Evolutionary conservation across 2,888 invertebrate genomes (phyloP).

Genomic region (Dasypogon diadema): DNA sequence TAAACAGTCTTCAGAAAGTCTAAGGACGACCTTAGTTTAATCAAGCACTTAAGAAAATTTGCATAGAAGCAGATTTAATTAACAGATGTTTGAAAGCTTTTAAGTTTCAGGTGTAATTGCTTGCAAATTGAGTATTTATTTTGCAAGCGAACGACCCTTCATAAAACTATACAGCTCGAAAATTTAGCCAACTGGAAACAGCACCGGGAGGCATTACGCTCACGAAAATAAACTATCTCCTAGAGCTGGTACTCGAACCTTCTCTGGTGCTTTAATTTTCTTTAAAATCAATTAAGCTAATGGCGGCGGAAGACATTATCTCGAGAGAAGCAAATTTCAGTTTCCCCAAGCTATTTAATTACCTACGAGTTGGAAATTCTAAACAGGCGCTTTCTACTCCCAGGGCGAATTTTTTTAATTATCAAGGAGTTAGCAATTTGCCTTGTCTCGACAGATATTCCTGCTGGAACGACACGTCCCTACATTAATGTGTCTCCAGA

Average conservation of each 20-base stretch:
- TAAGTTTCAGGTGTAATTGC: slow-evolving; percentile 33
- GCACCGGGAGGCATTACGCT: not conserved
- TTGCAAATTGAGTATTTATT: not conserved
- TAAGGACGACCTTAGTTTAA: not conserved
- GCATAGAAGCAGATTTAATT: slow-evolving; percentile 22
- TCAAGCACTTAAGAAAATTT: slow-evolving; percentile 6
- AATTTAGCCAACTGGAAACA: slow-evolving; percentile 3
- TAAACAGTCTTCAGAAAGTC: not conserved
- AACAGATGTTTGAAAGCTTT: not conserved
- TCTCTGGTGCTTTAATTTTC: slow-evolving; percentile 49
- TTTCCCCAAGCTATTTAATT: slow-evolving; percentile 53
- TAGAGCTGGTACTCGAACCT: not conserved
- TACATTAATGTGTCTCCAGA: slow-evolving; percentile 8
- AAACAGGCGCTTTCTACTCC: slow-evolving; percentile 19
- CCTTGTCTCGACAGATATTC: not conserved
- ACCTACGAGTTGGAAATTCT: slow-evolving; percentile 37
- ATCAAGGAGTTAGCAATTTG: slow-evolving; percentile 35
- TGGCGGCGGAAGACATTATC: slow-evolving; percentile 54
- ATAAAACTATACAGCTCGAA: slow-evolving; percentile 20
- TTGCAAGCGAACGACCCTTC: not conserved
- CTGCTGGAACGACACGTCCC: not conserved
- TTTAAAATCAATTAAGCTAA: slow-evolving; percentile 56
- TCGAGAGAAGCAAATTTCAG: slow-evolving; percentile 51
- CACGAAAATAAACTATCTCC: not conserved
- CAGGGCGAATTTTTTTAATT: slow-evolving; percentile 29